Evolutionary conservation across 2,888 invertebrate genomes (phyloP), one percentile per base, ranked within the genome.

Genomic region (Mechanitis messenoides): DNA sequence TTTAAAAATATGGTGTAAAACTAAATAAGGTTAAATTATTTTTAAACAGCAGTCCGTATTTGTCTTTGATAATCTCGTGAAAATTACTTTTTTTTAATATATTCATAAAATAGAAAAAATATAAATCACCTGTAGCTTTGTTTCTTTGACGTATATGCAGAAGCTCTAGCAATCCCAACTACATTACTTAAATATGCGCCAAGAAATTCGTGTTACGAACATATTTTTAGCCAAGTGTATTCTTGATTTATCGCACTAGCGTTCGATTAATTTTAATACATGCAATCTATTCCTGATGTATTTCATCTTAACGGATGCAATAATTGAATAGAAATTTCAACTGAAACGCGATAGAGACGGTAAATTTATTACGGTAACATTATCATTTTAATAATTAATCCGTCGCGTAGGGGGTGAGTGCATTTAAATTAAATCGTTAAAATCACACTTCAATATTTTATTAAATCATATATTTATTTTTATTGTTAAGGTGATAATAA

Each of bases 121-220:
- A 57, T 46, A 60, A 55, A 62, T 67, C 68, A 71, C 71, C 70
- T 71, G 70, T 71, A 65, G 70, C 69, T 71, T 70, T 61, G 65
- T 68, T 69, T 72, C 66, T 65, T 68, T 63, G 64, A 64, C 70
- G 66, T 66, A 69, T 66, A 68, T 68, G 68, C 67, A 66, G 65
- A 59, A 63, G 67, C 62, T 62, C 63, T 63, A 58, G 60, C 67
- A 61, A 64, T 64, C 60, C 63, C 58, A 66, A 64, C 67, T 63
- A 64, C 65, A 68, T 68, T 65, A 66, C 63, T 65, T 63, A 68
- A 63, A 66, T 68, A 69, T 66, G 68, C 69, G 68, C 68, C 69
- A 68, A 68, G 63, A 67, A 69, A 66, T 66, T 60, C 66, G 64
- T 69, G 69, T 66, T 63, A 69, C 67, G 66, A 66, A 69, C 65